Evolutionary conservation across 2,797 vertebrate genomes (phyloP).

Genomic region (Chelidonichthys spinosus): DNA sequence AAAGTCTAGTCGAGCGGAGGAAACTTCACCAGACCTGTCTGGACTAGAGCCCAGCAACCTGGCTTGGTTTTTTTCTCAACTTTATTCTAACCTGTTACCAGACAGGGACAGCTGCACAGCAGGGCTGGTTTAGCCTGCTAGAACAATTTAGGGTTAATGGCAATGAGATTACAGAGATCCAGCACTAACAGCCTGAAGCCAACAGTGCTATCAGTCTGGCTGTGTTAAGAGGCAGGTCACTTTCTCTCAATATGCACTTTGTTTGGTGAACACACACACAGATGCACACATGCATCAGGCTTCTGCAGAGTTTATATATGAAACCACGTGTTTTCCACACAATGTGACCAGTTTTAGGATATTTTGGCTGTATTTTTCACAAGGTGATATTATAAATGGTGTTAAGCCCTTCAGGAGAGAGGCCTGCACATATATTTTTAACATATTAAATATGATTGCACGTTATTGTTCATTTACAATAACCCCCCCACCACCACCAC

Average conservation of each 20-base stretch:
- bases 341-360: constrained; percentile 35
- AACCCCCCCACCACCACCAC: too few species aligned
- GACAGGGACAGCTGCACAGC: constrained; percentile 38
- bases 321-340: constrained; percentile 41
- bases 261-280: constrained; percentile 40
- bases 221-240: constrained; percentile 42
- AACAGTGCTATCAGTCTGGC: constrained; percentile 40
- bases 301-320: constrained; percentile 47
- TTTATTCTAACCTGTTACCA: constrained; percentile 49
- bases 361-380: constrained; percentile 30
- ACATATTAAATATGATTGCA: constrained; percentile 33
- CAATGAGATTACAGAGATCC: constrained; percentile 59
- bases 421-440: constrained; percentile 46
- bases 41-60: constrained; percentile 43
- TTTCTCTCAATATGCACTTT: constrained; percentile 55
- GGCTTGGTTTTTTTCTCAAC: constrained; percentile 41
- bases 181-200: constrained; percentile 49
- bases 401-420: constrained; percentile 8
- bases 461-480: constrained; percentile 46
- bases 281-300: constrained; percentile 28
- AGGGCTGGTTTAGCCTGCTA: constrained; percentile 30
- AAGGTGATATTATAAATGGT: constrained; percentile 37
- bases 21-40: constrained; percentile 56
- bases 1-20: constrained; percentile 40
- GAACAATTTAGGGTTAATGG: constrained; percentile 46